A percentile compares a stretch with the other conserved stretches of the same genome.
These are phyloP conservation scores for Coecobrya sp. DNA, from an alignment of 2,888 invertebrate species.

Conservation along the genomic window DNA sequence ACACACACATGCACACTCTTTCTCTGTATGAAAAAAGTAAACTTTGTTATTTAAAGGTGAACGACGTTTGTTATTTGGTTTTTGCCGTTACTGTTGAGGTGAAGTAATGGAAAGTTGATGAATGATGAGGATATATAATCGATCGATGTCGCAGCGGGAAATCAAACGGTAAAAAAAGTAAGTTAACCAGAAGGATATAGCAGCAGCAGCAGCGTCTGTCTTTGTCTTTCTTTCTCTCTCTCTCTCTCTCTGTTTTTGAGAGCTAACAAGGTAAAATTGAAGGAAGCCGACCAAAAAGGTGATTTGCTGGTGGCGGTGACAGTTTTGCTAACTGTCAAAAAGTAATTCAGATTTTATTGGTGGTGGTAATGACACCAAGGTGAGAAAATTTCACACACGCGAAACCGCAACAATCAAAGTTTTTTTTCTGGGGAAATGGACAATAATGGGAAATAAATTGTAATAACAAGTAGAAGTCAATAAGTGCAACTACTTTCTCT, in stretches of 20 bases:
- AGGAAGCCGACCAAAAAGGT: conserved; percentile 8
- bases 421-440: not conserved
- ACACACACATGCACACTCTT: not conserved
- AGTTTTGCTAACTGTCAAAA: conserved; percentile 16
- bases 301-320: not conserved
- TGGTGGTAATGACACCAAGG: not conserved
- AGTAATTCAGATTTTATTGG: conserved; percentile 4
- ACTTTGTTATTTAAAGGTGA: not conserved
- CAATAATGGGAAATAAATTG: not conserved
- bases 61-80: not conserved
- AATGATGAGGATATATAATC: conserved; percentile 50
- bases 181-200: conserved; percentile 2
- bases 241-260: not conserved
- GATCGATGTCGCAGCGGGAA: conserved; percentile 46
- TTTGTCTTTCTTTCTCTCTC: not conserved
- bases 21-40: not conserved
- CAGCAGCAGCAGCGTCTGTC: not conserved
- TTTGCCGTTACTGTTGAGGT: conserved; percentile 1
- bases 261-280: conserved; percentile 14
- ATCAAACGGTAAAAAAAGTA: not conserved
- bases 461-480: not conserved
- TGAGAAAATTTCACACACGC: not conserved
- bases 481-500: not conserved
- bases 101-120: conserved; percentile 20
- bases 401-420: not conserved